Evolutionary conservation across 2,888 invertebrate genomes (phyloP).

Genomic region (Lacanobia oleracea): DNA sequence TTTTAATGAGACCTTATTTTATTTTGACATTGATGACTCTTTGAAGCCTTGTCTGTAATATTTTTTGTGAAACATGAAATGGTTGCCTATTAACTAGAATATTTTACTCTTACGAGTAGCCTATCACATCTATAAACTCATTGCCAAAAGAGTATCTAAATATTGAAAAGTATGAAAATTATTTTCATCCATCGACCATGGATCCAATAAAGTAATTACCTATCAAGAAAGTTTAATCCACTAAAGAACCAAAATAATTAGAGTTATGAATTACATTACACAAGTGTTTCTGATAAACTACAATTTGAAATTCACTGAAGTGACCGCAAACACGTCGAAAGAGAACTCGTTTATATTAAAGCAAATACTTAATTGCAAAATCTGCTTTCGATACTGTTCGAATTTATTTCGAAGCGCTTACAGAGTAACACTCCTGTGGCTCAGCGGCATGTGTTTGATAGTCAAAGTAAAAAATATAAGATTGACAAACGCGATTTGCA

Average conservation of each 20-base stretch:
- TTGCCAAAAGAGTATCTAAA: not conserved
- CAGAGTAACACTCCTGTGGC: not conserved
- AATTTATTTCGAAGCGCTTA: not conserved
- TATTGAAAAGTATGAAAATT: not conserved
- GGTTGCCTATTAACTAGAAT: not conserved
- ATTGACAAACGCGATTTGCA: not conserved
- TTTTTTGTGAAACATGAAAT: not conserved
- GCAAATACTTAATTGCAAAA: not conserved
- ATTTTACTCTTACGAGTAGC: not conserved
- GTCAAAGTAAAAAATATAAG: not conserved
- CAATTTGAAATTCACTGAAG: not conserved
- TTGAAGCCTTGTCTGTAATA: not conserved
- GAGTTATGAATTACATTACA: not conserved
- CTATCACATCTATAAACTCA: not conserved
- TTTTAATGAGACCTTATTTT: slow-evolving; percentile 2
- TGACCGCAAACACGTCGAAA: not conserved
- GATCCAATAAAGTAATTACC: not conserved
- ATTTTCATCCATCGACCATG: not conserved
- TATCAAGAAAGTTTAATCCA: not conserved
- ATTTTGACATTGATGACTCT: not conserved
- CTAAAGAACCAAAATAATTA: not conserved
- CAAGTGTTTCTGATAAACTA: not conserved
- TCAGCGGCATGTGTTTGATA: not conserved
- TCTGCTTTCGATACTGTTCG: not conserved
- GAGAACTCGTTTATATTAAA: not conserved